Percentiles rank a stretch among this genome's conserved stretches.
These are phyloP conservation scores for Liparis tanakae DNA, from an alignment of 2,797 vertebrate species.

Conservation along the genomic window DNA sequence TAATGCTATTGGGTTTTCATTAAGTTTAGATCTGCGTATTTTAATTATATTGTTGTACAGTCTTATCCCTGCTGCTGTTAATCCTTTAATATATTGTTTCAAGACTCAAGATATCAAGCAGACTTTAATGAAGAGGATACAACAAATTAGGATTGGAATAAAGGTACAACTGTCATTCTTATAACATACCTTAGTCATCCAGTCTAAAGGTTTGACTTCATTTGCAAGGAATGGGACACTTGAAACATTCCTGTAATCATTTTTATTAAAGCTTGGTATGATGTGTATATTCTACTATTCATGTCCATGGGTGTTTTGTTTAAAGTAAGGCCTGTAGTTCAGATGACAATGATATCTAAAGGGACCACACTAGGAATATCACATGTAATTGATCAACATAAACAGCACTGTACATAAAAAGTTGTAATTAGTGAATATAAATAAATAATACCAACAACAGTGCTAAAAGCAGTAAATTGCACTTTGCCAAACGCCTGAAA, in stretches of 20 bases:
- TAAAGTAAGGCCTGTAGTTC: neutral
- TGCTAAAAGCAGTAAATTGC: neutral
- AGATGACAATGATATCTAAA: slow-evolving; percentile 4
- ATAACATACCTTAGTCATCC: no score
- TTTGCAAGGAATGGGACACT: no score
- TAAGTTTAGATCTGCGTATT: slow-evolving; percentile 63
- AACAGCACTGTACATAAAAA: neutral
- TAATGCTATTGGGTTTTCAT: slow-evolving; percentile 47
- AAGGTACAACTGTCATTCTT: no score
- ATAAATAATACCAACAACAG: neutral
- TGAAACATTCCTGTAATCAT: neutral
- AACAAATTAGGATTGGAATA: no score
- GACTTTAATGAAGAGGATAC: no score
- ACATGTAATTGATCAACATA: neutral
- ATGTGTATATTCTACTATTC: neutral
- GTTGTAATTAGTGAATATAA: neutral
- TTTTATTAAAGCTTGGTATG: neutral
- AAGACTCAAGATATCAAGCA: no score
- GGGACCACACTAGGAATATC: neutral
- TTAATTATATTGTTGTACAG: slow-evolving; percentile 70
- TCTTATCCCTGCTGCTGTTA: slow-evolving; percentile 78
- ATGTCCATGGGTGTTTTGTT: neutral
- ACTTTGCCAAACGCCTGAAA: neutral
- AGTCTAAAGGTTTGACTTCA: no score
- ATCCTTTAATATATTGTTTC: slow-evolving; percentile 84